phyloP scores from a whole-genome alignment of 2,113 vertebrate genomes.

The Xyrauchen texanus region DNA sequence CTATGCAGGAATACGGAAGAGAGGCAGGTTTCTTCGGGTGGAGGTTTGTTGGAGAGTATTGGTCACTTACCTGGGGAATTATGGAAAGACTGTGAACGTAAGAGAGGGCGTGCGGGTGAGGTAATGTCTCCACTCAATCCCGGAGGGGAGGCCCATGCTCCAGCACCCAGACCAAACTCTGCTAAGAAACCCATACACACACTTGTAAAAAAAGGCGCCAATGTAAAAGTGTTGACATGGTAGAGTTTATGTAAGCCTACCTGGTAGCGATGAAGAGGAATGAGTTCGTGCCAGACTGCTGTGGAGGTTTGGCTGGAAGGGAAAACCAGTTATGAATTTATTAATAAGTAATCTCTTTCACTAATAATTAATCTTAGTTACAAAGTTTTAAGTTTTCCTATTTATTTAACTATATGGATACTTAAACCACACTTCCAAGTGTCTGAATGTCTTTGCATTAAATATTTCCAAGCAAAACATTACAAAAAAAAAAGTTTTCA shows the following conservation, averaged over 20 bases:
- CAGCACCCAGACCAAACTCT: constrained; percentile 73
- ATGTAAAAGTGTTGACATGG: background rate
- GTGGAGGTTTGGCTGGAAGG: constrained; percentile 77
- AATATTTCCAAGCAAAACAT: too few relatives aligned
- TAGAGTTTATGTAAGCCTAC: constrained; percentile 50
- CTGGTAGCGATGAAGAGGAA: constrained; percentile 82
- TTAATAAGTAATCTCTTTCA: too few relatives aligned
- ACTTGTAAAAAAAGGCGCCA: background rate
- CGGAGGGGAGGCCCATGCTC: constrained; percentile 48
- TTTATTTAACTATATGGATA: too few relatives aligned
- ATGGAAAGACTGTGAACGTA: constrained; percentile 73
- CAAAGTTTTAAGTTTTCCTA: too few relatives aligned
- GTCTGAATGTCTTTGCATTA: too few relatives aligned
- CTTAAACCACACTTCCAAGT: too few relatives aligned
- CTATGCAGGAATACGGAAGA: background rate
- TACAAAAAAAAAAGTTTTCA: too few relatives aligned
- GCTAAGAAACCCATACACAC: constrained; percentile 33
- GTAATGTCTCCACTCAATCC: constrained; percentile 64
- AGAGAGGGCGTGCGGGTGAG: constrained; percentile 62
- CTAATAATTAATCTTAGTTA: too few relatives aligned
- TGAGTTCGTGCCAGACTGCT: constrained; percentile 69
- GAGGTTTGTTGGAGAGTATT: background rate
- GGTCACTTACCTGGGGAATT: constrained; percentile 66
- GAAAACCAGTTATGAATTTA: constrained; percentile 23
- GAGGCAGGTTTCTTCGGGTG: background rate